These are phyloP conservation scores for Malurus cyaneus DNA, from an alignment of 2,113 vertebrate genomes.

Conservation along the genomic window DNA sequence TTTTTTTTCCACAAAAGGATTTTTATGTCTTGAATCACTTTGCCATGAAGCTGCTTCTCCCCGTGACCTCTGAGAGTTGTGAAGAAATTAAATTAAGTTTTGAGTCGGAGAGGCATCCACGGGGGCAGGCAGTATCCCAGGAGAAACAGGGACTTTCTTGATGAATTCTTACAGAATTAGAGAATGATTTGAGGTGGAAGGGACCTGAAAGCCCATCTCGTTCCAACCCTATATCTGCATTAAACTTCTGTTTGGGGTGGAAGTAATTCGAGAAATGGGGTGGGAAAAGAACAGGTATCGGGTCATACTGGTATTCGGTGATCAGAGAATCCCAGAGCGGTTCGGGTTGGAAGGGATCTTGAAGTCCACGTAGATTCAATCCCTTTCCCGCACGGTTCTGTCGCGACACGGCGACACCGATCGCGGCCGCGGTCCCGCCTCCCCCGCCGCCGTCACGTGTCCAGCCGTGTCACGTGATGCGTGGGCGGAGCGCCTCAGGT, in stretches of 20 bases:
- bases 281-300: accelerated
- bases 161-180: not conserved
- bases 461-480: accelerated
- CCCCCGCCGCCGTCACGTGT: not conserved
- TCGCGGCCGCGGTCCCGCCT: not conserved
- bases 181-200: not conserved
- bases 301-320: accelerated
- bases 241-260: too few species aligned
- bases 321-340: accelerated
- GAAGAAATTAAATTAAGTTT: accelerated
- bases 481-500: not conserved
- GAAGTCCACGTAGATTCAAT: accelerated
- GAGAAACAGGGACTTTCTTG: not conserved
- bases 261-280: not conserved
- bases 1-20: accelerated
- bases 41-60: not conserved
- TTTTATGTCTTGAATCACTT: not conserved
- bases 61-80: accelerated
- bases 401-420: not conserved
- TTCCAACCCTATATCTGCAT: not conserved
- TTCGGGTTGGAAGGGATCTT: accelerated
- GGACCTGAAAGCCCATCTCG: too few species aligned
- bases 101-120: accelerated
- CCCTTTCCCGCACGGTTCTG: accelerated
- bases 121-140: not conserved